phyloP scores from a whole-genome alignment of 2,797 vertebrate genomes.

The Aplochiton taeniatus region DNA sequence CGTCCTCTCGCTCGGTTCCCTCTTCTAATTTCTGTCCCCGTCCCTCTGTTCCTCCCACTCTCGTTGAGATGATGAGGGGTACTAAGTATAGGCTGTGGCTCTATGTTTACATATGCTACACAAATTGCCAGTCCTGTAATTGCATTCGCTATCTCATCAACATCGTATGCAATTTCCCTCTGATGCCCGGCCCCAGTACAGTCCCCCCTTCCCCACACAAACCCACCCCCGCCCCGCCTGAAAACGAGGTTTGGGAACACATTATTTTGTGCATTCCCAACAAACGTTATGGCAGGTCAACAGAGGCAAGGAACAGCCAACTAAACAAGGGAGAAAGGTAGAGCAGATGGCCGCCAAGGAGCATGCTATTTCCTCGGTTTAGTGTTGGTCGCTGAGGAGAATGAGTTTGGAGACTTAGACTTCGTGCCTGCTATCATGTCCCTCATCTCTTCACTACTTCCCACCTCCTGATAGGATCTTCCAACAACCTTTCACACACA shows the following conservation, averaged over 20 bases:
- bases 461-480: neutral
- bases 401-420: neutral
- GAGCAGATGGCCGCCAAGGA: neutral
- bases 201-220: neutral
- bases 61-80: neutral
- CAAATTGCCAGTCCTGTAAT: conserved; percentile 1
- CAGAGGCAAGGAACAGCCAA: neutral
- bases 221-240: neutral
- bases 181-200: no score
- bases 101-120: neutral
- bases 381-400: neutral
- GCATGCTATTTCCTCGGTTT: neutral
- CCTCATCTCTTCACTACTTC: neutral
- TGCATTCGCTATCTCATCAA: conserved; percentile 11
- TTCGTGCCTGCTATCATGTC: neutral
- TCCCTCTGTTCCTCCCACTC: neutral
- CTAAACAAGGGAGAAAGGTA: neutral
- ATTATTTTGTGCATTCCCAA: conserved; percentile 1
- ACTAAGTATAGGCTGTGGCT: neutral
- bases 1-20: neutral
- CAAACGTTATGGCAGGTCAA: neutral
- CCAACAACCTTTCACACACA: neutral
- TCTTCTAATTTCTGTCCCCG: neutral
- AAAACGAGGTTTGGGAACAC: neutral
- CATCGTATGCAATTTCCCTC: neutral